Base-by-base conservation (phyloP, 2,113 vertebrate species). In the Halichoerus grypus region DNA sequence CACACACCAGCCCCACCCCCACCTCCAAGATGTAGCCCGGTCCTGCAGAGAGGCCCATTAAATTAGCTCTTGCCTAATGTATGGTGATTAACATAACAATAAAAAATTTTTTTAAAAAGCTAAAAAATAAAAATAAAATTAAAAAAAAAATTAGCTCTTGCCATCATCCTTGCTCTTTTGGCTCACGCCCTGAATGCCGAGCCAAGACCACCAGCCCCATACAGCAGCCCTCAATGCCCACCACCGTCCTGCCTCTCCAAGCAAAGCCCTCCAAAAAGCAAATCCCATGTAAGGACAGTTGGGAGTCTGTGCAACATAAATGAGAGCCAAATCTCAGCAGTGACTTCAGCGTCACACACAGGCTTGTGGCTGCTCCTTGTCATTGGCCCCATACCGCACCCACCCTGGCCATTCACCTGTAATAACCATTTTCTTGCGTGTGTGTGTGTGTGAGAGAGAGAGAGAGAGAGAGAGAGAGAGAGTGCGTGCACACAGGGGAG, bases 391-490 rank as follows among this genome's bases (percentile, higher is more conserved):
- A 65, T 16, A 21, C 16, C 24, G 14, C 11, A 28, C 3, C 18
- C 14, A 3, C 11, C 3, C 53, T 2, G 0, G 24, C 49, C 26
- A 9, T 28, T 46, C 26, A 14, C 63, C 67, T 59, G 11, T 14
- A n/a, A 81, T 24, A 51, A 65, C 33, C 42, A 7, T 81, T 72
- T 72, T 59, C n/a, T 0, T n/a, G 65, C 18, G 0, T 63, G 61
- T 63, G 12, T 31, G 61, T 63, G 24, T 61, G 59, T 59, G 55
- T 57, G 55, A n/a, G n/a, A n/a, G n/a, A n/a, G n/a, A n/a, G n/a
- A n/a, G 63, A 31, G 63, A 15, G 15, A 4, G 31, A 6, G 14
- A 18, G 65, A 18, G 65, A 67, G 33, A 63, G 26, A 63, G 26
- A 6, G 61, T 24, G 7, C 22, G 8, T 1, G 63, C 28, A 36